A percentile compares a stretch with the other conserved stretches of the same genome.
Conservation (phyloP, 1,140 invertebrate species). For the Caerostris extrusa region DNA sequence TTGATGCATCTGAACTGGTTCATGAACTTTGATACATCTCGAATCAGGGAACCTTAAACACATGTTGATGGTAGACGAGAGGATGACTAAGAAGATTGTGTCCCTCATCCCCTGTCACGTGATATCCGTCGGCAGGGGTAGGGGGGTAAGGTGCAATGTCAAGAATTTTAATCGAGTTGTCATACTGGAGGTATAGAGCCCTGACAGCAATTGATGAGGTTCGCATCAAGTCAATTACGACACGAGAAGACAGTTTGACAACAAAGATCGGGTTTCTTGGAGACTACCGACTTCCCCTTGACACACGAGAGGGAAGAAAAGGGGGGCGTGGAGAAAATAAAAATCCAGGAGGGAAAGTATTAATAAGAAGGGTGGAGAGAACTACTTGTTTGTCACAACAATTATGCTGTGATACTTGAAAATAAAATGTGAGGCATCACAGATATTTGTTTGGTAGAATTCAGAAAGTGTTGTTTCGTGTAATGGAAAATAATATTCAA, state of each 20-base stretch:
- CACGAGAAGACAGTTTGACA: constrained; percentile 27
- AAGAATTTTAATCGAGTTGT: constrained; percentile 51
- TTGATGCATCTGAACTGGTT: neutral
- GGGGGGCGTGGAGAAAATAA: neutral
- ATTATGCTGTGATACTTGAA: neutral
- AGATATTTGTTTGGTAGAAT: too few relatives aligned
- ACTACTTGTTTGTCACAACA: neutral
- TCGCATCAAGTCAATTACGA: constrained; percentile 41
- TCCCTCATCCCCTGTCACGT: neutral
- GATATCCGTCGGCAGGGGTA: neutral
- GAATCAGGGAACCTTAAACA: neutral
- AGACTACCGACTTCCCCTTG: neutral
- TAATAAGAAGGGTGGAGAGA: neutral
- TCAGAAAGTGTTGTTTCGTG: too few relatives aligned
- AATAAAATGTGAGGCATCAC: neutral
- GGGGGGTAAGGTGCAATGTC: constrained; percentile 10
- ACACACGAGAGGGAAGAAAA: neutral
- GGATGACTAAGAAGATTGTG: neutral
- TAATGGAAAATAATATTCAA: too few relatives aligned
- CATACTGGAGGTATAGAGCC: neutral
- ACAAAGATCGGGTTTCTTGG: neutral
- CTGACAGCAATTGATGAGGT: neutral
- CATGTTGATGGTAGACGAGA: neutral
- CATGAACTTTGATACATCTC: neutral
- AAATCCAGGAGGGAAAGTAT: neutral